Conservation (phyloP, 2,888 invertebrate species). For the Nymphalis polychloros region DNA sequence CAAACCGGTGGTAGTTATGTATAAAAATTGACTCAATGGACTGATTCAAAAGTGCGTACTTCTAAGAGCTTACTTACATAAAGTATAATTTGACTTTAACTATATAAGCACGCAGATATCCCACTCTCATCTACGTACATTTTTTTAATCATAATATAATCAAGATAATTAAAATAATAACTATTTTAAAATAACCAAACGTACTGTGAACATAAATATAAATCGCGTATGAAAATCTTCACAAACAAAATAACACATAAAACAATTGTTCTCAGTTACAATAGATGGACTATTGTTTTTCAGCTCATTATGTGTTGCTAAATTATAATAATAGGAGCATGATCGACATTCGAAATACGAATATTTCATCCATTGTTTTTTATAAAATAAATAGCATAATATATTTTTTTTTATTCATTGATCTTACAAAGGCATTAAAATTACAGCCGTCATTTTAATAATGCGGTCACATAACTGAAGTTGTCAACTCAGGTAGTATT, state of each 20-base stretch:
- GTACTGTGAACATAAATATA: neutral
- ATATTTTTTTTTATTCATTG: too few relatives aligned
- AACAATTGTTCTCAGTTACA: slow-evolving; percentile 13
- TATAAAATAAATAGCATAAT: slow-evolving; percentile 6
- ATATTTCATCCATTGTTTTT: slow-evolving; percentile 16
- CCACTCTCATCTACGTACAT: neutral
- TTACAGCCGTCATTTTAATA: too few relatives aligned
- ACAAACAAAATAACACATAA: neutral
- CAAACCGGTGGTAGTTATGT: too few relatives aligned
- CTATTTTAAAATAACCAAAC: neutral
- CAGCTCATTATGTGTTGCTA: slow-evolving; percentile 2
- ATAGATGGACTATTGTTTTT: slow-evolving; percentile 22
- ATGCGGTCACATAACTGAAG: too few relatives aligned
- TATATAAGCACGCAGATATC: too few relatives aligned
- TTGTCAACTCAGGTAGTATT: too few relatives aligned
- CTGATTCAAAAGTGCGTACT: too few relatives aligned
- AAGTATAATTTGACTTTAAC: too few relatives aligned
- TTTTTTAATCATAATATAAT: neutral
- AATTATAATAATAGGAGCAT: slow-evolving; percentile 14
- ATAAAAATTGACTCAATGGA: too few relatives aligned
- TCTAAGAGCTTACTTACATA: too few relatives aligned
- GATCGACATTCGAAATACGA: slow-evolving; percentile 10
- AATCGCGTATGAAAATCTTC: slow-evolving; percentile 3
- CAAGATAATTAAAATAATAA: too few relatives aligned
- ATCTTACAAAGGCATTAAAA: too few relatives aligned